Evolutionary conservation across 1,140 invertebrate genomes (phyloP).

Genomic region (Papilio helenus): DNA sequence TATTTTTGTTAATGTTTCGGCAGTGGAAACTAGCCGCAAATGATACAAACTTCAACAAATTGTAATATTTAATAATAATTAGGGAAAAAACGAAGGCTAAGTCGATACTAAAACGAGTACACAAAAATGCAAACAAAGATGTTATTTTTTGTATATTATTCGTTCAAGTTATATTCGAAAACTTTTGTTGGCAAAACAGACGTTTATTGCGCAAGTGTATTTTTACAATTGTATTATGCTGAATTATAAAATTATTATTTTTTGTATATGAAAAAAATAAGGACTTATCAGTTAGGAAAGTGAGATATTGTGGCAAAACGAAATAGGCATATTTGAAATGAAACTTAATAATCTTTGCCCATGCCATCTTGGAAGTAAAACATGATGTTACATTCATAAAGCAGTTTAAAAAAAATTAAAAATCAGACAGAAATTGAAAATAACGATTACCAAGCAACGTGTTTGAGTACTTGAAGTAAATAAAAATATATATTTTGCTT

Average conservation of each 20-base stretch:
- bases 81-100: constrained; percentile 10
- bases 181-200: background rate
- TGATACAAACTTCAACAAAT: background rate
- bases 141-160: constrained; percentile 5
- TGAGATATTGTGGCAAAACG: background rate
- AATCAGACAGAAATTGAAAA: too few relatives aligned
- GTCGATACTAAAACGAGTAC: background rate
- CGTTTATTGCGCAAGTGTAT: background rate
- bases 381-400: too few relatives aligned
- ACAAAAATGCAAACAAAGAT: constrained; percentile 27
- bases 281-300: background rate
- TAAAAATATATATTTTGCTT: background rate
- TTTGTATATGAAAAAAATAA: too few relatives aligned
- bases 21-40: too few relatives aligned
- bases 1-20: too few relatives aligned
- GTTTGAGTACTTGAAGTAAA: too few relatives aligned
- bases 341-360: background rate
- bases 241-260: background rate
- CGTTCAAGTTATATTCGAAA: background rate
- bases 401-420: too few relatives aligned
- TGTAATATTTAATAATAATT: constrained; percentile 16
- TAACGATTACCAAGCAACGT: too few relatives aligned
- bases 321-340: background rate
- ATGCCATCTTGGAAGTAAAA: too few relatives aligned
- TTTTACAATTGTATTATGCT: background rate